phyloP scores from a whole-genome alignment of 2,797 vertebrate species.

The Meda fulgida region DNA sequence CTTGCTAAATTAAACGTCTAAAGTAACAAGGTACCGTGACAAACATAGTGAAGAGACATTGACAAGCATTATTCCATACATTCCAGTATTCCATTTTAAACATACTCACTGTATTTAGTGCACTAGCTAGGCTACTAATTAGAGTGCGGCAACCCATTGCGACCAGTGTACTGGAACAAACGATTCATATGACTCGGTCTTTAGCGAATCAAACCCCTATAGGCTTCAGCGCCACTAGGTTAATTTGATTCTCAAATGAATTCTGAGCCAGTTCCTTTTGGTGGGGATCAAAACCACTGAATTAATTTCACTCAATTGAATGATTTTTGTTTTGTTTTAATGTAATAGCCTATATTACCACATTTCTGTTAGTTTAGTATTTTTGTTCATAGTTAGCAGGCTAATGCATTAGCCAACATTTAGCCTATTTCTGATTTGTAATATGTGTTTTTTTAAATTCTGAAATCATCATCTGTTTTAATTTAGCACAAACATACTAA shows the following conservation, averaged over 20 bases:
- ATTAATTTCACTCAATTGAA: neutral
- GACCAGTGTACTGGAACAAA: neutral
- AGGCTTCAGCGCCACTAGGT: neutral
- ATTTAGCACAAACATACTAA: neutral
- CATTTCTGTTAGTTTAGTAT: neutral
- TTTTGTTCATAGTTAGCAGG: neutral
- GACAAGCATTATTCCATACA: too few species aligned
- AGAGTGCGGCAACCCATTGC: neutral
- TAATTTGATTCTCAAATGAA: neutral
- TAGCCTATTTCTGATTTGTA: neutral
- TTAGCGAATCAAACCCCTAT: neutral
- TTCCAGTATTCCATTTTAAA: neutral
- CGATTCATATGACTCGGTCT: neutral
- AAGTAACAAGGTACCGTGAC: neutral
- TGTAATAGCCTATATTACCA: too few species aligned
- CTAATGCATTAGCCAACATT: neutral
- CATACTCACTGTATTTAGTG: neutral
- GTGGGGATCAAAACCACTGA: neutral
- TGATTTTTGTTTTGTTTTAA: neutral
- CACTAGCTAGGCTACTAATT: neutral
- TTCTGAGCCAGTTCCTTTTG: neutral
- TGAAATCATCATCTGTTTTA: neutral
- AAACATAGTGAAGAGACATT: too few species aligned
- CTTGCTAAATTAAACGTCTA: neutral
- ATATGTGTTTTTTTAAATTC: neutral